phyloP scores from a whole-genome alignment of 2,797 vertebrate genomes.

The Lutjanus argentimaculatus region DNA sequence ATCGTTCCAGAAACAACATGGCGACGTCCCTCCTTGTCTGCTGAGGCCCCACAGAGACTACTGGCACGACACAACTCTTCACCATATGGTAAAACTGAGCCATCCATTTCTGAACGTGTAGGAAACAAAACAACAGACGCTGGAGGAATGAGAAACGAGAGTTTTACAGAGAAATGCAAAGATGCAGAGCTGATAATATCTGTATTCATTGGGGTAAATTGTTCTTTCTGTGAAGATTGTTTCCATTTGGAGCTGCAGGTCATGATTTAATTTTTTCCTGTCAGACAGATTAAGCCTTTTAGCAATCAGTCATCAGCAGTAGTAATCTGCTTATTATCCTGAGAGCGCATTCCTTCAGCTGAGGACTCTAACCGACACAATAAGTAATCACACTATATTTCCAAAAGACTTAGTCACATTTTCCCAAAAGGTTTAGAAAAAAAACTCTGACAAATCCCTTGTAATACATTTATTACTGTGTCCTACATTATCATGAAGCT shows the following conservation, averaged over 20 bases:
- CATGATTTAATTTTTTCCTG: constrained; percentile 31
- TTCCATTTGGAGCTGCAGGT: constrained; percentile 34
- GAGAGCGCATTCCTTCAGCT: constrained; percentile 29
- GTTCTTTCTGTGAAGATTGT: constrained; percentile 1
- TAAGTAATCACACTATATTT: constrained; percentile 12
- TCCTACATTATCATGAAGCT: constrained; percentile 25
- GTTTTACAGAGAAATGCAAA: background rate
- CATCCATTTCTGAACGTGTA: background rate
- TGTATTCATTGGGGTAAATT: background rate
- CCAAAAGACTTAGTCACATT: constrained; percentile 13
- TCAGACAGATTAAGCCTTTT: constrained; percentile 30
- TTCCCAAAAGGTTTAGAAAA: constrained; percentile 22
- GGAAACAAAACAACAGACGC: background rate
- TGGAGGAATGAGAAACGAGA: background rate
- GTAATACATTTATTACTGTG: constrained; percentile 21
- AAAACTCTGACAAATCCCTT: constrained; percentile 42
- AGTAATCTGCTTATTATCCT: constrained; percentile 40
- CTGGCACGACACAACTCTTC: constrained; percentile 82
- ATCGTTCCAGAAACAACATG: constrained; percentile 89
- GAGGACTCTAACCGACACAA: constrained; percentile 20
- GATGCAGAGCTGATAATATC: background rate
- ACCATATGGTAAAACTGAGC: constrained; percentile 87
- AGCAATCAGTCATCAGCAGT: constrained; percentile 24
- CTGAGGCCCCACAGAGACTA: constrained; percentile 86
- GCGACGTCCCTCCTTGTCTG: constrained; percentile 85